A percentile compares a stretch with the other conserved stretches of the same genome.
These are phyloP conservation scores for Rhagologus leucostigma DNA, from an alignment of 2,113 vertebrate species.

Conservation along the genomic window DNA sequence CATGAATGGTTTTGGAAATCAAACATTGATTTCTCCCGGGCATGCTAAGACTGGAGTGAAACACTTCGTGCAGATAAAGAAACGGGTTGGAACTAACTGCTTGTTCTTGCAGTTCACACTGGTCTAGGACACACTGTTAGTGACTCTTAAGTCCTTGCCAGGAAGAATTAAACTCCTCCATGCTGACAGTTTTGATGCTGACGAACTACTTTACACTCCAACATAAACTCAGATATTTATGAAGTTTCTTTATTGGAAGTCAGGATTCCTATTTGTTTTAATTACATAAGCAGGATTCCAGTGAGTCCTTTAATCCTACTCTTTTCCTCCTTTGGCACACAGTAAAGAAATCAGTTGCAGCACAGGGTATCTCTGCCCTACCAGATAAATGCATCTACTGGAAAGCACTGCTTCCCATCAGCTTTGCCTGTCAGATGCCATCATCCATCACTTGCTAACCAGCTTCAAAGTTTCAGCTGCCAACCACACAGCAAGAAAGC, in stretches of 20 bases:
- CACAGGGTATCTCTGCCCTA: background rate
- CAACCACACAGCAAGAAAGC: background rate
- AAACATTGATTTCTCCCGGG: background rate
- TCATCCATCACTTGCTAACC: conserved; percentile 8
- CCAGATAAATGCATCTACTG: conserved; percentile 6
- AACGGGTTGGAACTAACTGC: background rate
- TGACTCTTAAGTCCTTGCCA: background rate
- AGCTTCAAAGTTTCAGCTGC: conserved; percentile 22
- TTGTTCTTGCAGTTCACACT: background rate
- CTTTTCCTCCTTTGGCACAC: background rate
- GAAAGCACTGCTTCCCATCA: background rate
- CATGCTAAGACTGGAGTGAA: background rate
- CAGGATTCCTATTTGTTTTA: conserved; percentile 45
- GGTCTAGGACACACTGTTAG: background rate
- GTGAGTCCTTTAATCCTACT: background rate
- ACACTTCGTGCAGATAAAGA: background rate
- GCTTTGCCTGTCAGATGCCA: conserved; percentile 34
- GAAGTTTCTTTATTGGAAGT: conserved; percentile 51
- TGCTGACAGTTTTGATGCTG: conserved; percentile 57
- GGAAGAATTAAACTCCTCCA: conserved; percentile 46
- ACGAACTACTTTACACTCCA: conserved; percentile 18
- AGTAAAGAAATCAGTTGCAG: background rate
- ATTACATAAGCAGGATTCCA: conserved; percentile 55
- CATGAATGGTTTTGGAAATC: background rate
- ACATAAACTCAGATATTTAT: conserved; percentile 45